A percentile compares a stretch with the other conserved stretches of the same genome.
These are phyloP conservation scores for Phenganax subtilis DNA, from an alignment of 92 coral and sea anemone genomes.

Conservation along the genomic window DNA sequence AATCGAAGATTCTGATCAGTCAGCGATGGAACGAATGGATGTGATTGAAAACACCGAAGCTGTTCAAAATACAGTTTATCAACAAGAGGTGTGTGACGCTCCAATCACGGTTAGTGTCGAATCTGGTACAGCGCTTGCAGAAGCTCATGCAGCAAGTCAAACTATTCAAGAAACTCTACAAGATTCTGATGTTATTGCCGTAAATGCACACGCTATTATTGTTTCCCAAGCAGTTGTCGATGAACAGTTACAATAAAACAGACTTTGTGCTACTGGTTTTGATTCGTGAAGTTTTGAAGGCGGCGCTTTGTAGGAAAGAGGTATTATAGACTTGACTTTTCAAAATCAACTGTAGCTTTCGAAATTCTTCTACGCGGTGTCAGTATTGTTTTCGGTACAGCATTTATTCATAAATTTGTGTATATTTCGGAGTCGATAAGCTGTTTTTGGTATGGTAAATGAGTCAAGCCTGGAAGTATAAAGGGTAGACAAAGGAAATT, in stretches of 20 bases:
- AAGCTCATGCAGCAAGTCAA: slow-evolving; percentile 18
- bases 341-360: too few relatives aligned
- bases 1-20: slow-evolving; percentile 12
- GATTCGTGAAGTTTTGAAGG: background rate
- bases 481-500: too few relatives aligned
- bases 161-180: slow-evolving; percentile 20
- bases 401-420: too few relatives aligned
- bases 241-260: background rate
- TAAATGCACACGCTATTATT: slow-evolving; percentile 33
- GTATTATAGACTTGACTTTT: too few relatives aligned
- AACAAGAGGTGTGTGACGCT: slow-evolving; percentile 29
- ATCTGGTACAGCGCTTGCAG: slow-evolving; percentile 9
- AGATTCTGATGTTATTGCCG: slow-evolving; percentile 28
- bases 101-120: slow-evolving; percentile 18
- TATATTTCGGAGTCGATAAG: too few relatives aligned
- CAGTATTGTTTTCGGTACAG: too few relatives aligned
- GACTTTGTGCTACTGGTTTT: background rate
- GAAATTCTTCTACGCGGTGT: too few relatives aligned
- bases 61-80: slow-evolving; percentile 24
- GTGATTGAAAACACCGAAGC: background rate
- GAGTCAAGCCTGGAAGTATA: too few relatives aligned
- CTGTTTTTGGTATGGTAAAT: too few relatives aligned
- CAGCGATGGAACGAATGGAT: slow-evolving; percentile 21
- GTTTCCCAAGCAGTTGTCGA: slow-evolving; percentile 40
- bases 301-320: too few relatives aligned